phyloP scores from a whole-genome alignment of 35 echinoderm and acorn worm genomes.

The Heliocidaris tuberculata region DNA sequence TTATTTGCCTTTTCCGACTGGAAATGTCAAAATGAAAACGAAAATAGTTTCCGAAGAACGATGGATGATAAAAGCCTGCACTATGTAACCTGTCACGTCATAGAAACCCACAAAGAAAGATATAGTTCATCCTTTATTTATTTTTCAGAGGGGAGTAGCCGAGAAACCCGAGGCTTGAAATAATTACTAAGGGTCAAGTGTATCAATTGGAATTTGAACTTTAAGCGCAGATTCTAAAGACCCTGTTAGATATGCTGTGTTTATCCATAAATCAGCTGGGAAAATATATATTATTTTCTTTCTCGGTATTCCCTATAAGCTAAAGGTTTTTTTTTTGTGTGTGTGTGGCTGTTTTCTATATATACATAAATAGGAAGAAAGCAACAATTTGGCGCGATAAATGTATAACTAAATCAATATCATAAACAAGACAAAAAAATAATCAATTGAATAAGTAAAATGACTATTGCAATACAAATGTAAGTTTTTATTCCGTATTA shows the following conservation, averaged over 20 bases:
- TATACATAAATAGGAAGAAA: too few relatives aligned
- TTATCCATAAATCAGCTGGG: neutral
- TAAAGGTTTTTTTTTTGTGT: too few relatives aligned
- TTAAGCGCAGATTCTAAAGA: neutral
- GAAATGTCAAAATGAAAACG: neutral
- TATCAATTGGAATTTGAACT: neutral
- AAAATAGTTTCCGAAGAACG: neutral
- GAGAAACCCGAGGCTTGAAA: neutral
- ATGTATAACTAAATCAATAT: too few relatives aligned
- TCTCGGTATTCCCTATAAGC: neutral
- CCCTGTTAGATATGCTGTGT: neutral
- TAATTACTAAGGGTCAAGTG: neutral
- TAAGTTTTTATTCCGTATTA: too few relatives aligned
- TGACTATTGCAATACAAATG: too few relatives aligned
- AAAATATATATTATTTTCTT: neutral
- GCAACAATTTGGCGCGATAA: too few relatives aligned
- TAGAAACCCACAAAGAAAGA: neutral
- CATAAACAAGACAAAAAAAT: too few relatives aligned
- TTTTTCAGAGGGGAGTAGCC: neutral
- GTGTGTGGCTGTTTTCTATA: too few relatives aligned
- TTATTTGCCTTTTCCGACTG: neutral
- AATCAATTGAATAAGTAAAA: too few relatives aligned
- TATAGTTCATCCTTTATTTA: neutral
- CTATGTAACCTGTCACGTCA: neutral
- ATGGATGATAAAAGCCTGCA: neutral